A percentile compares a stretch with the other conserved stretches of the same genome.
Conservation (phyloP, 64 coral and sea anemone genomes). For the Stichodactyla mertensii region DNA sequence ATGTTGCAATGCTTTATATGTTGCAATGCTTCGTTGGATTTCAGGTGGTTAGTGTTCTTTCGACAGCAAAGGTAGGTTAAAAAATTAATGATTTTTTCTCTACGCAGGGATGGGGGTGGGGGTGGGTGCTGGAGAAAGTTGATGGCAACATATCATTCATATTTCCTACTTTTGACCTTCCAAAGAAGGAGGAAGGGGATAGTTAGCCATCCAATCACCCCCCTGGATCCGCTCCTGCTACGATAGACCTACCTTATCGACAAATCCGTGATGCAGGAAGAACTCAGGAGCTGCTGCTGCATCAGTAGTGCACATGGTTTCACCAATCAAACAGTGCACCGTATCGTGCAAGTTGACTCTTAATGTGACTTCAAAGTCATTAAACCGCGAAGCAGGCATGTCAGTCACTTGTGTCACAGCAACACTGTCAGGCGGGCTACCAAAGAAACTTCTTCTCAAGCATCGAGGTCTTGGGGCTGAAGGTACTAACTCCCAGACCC, state of each 20-base stretch:
- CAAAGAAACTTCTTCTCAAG: conserved; percentile 43
- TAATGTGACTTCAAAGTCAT: conserved; percentile 53
- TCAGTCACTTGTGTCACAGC: conserved; percentile 39
- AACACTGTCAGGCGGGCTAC: conserved; percentile 46
- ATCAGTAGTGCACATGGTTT: conserved; percentile 36
- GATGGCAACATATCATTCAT: too few species aligned
- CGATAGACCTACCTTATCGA: conserved; percentile 16
- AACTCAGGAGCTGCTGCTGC: conserved; percentile 42
- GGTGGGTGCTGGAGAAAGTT: too few species aligned
- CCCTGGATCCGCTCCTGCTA: too few species aligned
- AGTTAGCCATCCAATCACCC: too few species aligned
- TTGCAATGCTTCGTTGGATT: too few species aligned
- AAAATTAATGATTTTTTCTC: too few species aligned
- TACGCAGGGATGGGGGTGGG: too few species aligned
- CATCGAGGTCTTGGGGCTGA: conserved; percentile 17
- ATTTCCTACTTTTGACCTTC: too few species aligned
- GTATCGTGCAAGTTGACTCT: conserved; percentile 8
- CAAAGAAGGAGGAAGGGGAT: too few species aligned
- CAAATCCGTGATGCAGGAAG: conserved; percentile 34
- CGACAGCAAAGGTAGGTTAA: too few species aligned
- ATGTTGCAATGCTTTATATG: too few species aligned
- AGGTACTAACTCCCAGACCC: conserved; percentile 23
- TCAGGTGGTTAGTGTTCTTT: too few species aligned
- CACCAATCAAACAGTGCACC: conserved; percentile 26
- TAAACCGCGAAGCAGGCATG: conserved; percentile 19